Evolutionary conservation across 1,140 invertebrate genomes (phyloP).

Genomic region (Temnothorax nylanderi): DNA sequence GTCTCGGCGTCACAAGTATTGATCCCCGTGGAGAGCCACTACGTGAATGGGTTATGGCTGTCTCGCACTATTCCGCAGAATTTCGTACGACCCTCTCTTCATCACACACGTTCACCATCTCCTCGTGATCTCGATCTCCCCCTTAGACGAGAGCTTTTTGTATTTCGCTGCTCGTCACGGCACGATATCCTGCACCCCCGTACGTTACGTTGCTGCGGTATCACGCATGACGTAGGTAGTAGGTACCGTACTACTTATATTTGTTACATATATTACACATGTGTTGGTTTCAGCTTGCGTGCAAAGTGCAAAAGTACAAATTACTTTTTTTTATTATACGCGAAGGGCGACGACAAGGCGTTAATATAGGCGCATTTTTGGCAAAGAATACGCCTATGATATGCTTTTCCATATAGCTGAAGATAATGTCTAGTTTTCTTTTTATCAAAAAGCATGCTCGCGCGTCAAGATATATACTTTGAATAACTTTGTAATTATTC

Average conservation of each 20-base stretch:
- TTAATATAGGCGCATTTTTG: neutral
- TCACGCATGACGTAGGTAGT: neutral
- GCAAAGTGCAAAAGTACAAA: neutral
- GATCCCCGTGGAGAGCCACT: slow-evolving; percentile 72
- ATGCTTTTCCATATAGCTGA: neutral
- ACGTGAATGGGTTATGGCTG: slow-evolving; percentile 75
- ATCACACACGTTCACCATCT: neutral
- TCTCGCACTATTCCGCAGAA: slow-evolving; percentile 57
- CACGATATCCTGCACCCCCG: neutral
- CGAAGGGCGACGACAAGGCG: neutral
- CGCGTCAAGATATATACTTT: neutral
- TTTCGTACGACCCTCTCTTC: slow-evolving; percentile 19
- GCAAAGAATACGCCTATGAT: neutral
- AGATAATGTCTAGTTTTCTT: neutral
- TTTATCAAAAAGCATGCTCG: neutral
- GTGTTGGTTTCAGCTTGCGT: neutral
- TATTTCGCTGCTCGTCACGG: slow-evolving; percentile 22
- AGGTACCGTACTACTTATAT: neutral
- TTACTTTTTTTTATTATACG: neutral
- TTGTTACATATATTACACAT: neutral
- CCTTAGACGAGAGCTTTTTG: slow-evolving; percentile 20
- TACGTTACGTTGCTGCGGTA: neutral
- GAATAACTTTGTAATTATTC: neutral
- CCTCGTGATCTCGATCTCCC: slow-evolving; percentile 3
- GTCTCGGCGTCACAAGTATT: slow-evolving; percentile 79